These are phyloP conservation scores for Cyclophora punctaria DNA, from an alignment of 2,888 invertebrate species.

Conservation along the genomic window DNA sequence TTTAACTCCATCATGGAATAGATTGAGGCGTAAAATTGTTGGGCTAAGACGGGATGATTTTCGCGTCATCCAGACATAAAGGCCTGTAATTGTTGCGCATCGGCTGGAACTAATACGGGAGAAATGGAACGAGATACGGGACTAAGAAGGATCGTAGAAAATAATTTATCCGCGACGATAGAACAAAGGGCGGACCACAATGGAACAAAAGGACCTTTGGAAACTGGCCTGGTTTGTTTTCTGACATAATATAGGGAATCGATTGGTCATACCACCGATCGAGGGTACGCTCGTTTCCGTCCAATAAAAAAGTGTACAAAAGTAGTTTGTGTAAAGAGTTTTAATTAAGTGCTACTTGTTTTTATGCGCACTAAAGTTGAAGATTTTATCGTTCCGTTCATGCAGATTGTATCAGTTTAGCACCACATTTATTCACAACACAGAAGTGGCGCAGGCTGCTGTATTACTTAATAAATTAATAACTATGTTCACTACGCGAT, in stretches of 20 bases:
- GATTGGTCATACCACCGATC: conserved; percentile 56
- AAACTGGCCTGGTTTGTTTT: conserved; percentile 58
- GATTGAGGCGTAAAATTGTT: conserved; percentile 65
- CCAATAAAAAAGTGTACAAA: conserved; percentile 30
- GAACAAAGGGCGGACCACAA: conserved; percentile 67
- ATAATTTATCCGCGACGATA: conserved; percentile 69
- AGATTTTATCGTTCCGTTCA: too few relatives aligned
- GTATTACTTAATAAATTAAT: too few relatives aligned
- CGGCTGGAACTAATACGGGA: conserved; percentile 72
- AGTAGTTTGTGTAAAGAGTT: too few relatives aligned
- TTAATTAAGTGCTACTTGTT: too few relatives aligned
- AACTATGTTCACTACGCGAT: too few relatives aligned
- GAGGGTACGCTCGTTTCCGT: conserved; percentile 48
- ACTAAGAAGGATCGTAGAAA: conserved; percentile 68
- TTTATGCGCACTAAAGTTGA: too few relatives aligned
- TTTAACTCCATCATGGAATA: conserved; percentile 55
- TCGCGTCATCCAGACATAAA: conserved; percentile 72
- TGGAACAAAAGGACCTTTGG: conserved; percentile 63
- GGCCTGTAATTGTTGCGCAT: conserved; percentile 71
- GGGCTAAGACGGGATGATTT: conserved; percentile 63
- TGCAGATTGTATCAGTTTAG: too few relatives aligned
- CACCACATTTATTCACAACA: too few relatives aligned
- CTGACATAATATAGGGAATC: conserved; percentile 66
- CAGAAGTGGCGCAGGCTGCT: too few relatives aligned
- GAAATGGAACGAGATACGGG: conserved; percentile 70